These are phyloP conservation scores for Helleia helle DNA, from an alignment of 2,888 invertebrate species.

Conservation along the genomic window DNA sequence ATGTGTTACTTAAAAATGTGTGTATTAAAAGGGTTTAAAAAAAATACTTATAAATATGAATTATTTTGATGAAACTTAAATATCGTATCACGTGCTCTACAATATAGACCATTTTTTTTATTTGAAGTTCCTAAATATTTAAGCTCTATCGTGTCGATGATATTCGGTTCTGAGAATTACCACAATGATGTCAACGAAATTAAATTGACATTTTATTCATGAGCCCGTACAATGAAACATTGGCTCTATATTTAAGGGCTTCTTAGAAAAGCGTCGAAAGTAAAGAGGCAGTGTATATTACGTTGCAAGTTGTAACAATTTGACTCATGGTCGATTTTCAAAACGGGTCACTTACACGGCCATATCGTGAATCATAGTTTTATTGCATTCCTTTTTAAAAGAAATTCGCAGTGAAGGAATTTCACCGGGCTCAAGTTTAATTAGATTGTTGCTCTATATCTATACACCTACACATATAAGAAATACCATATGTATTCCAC, in stretches of 20 bases:
- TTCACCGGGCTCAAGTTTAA: too few species aligned
- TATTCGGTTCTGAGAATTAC: not conserved
- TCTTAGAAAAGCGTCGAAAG: constrained; percentile 6
- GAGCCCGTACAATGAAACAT: not conserved
- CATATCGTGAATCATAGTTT: constrained; percentile 24
- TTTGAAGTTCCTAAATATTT: not conserved
- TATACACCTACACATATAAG: too few species aligned
- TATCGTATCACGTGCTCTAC: not conserved
- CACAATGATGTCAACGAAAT: not conserved
- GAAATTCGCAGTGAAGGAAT: constrained; percentile 8
- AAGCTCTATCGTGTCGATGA: not conserved
- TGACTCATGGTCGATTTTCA: constrained; percentile 16
- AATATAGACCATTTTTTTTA: not conserved
- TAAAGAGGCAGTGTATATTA: constrained; percentile 22
- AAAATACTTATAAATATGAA: too few species aligned
- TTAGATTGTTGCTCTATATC: too few species aligned
- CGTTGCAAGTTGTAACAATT: constrained; percentile 18
- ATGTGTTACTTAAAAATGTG: too few species aligned
- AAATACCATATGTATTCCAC: too few species aligned
- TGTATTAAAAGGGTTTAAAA: too few species aligned
- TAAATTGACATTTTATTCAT: not conserved
- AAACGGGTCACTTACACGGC: constrained; percentile 10
- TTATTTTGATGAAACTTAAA: not conserved
- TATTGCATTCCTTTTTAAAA: constrained; percentile 25
- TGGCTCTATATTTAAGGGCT: not conserved